Base-by-base conservation (phyloP, 2,113 vertebrate species). In the Hassar affinis region DNA sequence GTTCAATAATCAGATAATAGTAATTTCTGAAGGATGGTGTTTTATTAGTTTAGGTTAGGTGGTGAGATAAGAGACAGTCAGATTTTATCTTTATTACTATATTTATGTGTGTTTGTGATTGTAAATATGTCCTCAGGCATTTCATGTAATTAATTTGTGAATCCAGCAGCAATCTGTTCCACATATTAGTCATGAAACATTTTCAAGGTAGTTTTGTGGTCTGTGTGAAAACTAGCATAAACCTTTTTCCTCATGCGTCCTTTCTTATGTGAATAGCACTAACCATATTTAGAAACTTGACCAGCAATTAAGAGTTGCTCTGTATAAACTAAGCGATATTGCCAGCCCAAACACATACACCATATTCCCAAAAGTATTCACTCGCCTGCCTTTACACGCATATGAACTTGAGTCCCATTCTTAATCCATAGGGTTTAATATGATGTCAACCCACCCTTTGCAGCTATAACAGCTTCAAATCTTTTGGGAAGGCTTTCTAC, bases 61-160 rank as follows among this genome's bases (percentile, higher is more conserved):
- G 30, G 25, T 56, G 49, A 77, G 35, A 38, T 56, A 77, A 56
- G 51, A 56, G 30, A 22, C 18, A 35, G 51, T 56, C 51, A 38
- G 30, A 77, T 25, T 77, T 54, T 1, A 77, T 77, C 30, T 77
- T 38, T 77, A 56, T 56, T 77, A 56, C 51, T 56, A 18, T 38
- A 56, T 35, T 76, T 76, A 22, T 3, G 30, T 78, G 54, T 64
- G 57, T 47, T 64, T 79, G 42, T 30, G 45, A 30, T 45, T 20
- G 35, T n/a, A 79, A 33, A 62, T 79, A 64, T 49, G 42, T 79
- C 57, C 59, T 62, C 25, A 30, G 78, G 57, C 57, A 47, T 79
- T 47, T 47, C 56, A 49, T 20, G 45, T 79, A 79, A 79, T 79
- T 79, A 79, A 62, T 79, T 47, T 30, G 54, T 56, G 30, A 56